Evolutionary conservation across 1,140 invertebrate species (phyloP), one percentile per base, ranked within the genome.

Genomic region (Papilio polytes): DNA sequence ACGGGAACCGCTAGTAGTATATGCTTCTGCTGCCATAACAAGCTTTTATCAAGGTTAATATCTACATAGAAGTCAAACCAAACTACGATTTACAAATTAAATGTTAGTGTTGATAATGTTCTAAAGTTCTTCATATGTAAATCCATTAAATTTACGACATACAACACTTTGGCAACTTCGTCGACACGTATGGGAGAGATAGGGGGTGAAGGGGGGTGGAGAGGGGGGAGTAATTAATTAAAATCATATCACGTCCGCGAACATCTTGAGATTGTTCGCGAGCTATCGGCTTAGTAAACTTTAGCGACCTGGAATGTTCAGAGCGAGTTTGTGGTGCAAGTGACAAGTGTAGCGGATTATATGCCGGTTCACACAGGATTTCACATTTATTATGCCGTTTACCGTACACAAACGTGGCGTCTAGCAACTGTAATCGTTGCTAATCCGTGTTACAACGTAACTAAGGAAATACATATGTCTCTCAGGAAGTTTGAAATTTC

Each of bases 261-360:
- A 80, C 79, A 80, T 84, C 78, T 86, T 82, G 66, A 83, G 85
- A 86, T 85, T 86, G 80, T 84, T 81, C 83, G 44, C 74, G 74
- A 22, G 51, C 81, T 86, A 85, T 83, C 84, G 82, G 85, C 82
- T 86, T 82, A 84, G 82, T 82, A 59, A 85, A 80, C 84, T 83
- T 79, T 78, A 83, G 72, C 82, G 82, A 85, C 81, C 85, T 82
- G 84, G 81, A 86, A 86, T 84, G 80, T 85, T 83, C 81, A 78
- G 74, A 81, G 81, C 78, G 78, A 80, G 78, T 80, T 15, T 18
- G 41, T 76, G 46, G 46, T 22, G n/a, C n/a, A 78, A 82, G 80
- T 22, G 10, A 81, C 20, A 46, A 56, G 46, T 20, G 63, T 31
- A 36, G 63, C 63, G 63, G 26, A 70, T 70, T 70, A 31, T 1